Evolutionary conservation across 2,113 vertebrate species (phyloP).

Genomic region (Ctenodactylus gundi): DNA sequence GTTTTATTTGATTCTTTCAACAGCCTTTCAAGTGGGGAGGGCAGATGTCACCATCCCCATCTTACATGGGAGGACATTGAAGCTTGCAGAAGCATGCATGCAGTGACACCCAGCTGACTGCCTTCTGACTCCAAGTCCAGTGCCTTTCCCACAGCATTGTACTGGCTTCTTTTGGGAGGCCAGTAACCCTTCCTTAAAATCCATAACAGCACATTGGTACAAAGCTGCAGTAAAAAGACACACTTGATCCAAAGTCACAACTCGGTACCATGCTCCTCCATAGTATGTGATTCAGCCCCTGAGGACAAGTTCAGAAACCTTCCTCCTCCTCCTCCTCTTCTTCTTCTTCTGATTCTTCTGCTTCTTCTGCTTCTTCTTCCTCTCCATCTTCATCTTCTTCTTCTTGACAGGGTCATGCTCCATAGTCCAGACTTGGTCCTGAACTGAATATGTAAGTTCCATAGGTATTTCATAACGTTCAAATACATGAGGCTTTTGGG

Average conservation of each 20-base stretch:
- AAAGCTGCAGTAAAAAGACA: not conserved
- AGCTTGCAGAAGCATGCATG: not conserved
- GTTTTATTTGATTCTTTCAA: not conserved
- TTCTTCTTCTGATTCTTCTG: too few species aligned
- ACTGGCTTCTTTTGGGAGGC: not conserved
- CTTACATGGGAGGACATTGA: not conserved
- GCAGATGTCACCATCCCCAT: not conserved
- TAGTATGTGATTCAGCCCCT: not conserved
- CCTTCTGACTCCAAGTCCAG: not conserved
- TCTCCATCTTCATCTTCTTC: too few species aligned
- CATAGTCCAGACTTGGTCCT: too few species aligned
- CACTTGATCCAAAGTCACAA: too few species aligned
- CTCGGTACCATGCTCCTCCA: not conserved
- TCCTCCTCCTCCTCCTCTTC: too few species aligned
- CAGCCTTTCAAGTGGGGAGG: not conserved
- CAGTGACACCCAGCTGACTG: not conserved
- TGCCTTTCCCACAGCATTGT: not conserved
- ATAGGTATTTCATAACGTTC: too few species aligned
- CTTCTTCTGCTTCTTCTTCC: too few species aligned
- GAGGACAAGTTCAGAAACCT: not conserved
- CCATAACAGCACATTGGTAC: not conserved
- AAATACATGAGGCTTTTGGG: too few species aligned
- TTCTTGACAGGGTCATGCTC: too few species aligned
- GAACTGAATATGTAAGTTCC: too few species aligned
- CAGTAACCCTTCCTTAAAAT: not conserved